These are phyloP conservation scores for Nannoperca australis DNA, from an alignment of 2,797 vertebrate species.

Conservation along the genomic window DNA sequence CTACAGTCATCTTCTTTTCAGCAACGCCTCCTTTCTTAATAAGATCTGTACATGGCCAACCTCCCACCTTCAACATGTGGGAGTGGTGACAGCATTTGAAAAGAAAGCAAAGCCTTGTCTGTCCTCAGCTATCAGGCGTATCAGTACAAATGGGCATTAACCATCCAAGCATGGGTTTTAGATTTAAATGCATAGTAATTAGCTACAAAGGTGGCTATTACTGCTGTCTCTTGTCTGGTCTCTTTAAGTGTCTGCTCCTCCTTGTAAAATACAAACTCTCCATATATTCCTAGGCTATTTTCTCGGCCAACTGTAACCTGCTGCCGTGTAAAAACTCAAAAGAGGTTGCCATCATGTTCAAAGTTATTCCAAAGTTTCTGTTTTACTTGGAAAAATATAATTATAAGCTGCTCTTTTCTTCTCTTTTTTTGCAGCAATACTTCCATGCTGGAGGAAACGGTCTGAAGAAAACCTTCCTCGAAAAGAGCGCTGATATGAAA, in stretches of 20 bases:
- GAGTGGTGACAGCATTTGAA: constrained; percentile 56
- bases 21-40: constrained; percentile 36
- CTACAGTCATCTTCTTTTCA: constrained; percentile 19
- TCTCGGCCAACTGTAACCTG: constrained; percentile 18
- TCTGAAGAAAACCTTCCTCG: constrained; percentile 97
- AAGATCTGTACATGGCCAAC: constrained; percentile 36
- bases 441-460: constrained; percentile 99
- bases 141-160: constrained; percentile 59
- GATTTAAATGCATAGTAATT: constrained; percentile 67
- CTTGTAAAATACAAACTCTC: constrained; percentile 43
- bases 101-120: constrained; percentile 55
- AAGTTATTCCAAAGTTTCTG: constrained; percentile 8
- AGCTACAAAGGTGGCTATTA: constrained; percentile 58
- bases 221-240: constrained; percentile 39
- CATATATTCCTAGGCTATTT: constrained; percentile 34
- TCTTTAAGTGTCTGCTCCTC: constrained; percentile 14
- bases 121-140: constrained; percentile 56
- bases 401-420: not conserved
- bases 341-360: not conserved
- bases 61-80: constrained; percentile 47
- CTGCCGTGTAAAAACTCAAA: not conserved
- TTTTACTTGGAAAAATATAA: not conserved
- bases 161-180: constrained; percentile 46
- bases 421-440: constrained; percentile 91
- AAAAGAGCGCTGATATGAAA: constrained; percentile 96